Evolutionary conservation across 2,888 invertebrate species (phyloP).

Genomic region (Mamestra brassicae): DNA sequence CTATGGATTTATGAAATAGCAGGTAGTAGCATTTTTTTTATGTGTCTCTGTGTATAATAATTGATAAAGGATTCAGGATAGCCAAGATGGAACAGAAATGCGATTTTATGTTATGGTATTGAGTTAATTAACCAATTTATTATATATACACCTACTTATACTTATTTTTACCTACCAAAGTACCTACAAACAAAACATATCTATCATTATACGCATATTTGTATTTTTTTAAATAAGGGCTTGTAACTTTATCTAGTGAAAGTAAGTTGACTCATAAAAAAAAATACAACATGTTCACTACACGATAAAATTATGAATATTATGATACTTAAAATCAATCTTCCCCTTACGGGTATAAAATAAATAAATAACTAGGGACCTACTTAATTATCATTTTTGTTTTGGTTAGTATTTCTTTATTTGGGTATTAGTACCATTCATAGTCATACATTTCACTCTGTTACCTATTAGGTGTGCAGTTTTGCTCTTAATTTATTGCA

Average conservation of each 20-base stretch:
- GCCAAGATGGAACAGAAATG: background rate
- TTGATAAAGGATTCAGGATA: no score
- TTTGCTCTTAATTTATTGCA: background rate
- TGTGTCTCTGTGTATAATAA: no score
- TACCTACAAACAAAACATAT: no score
- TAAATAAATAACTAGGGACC: background rate
- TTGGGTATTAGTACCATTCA: no score
- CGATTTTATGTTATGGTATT: background rate
- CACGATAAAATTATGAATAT: no score
- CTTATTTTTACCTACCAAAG: background rate
- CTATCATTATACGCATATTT: background rate
- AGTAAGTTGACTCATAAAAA: no score
- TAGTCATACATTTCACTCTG: background rate
- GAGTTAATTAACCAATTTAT: background rate
- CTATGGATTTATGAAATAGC: slow-evolving; percentile 3
- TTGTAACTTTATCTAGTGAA: background rate
- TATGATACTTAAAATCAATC: no score
- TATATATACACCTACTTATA: background rate
- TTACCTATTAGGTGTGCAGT: background rate
- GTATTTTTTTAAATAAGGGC: background rate
- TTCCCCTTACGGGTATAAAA: background rate
- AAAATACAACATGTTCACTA: no score
- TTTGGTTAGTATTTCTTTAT: background rate
- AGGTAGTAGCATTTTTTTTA: background rate
- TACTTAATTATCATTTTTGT: background rate